Conservation (phyloP, 92 coral and sea anemone genomes). For the Meandrina meandrites region DNA sequence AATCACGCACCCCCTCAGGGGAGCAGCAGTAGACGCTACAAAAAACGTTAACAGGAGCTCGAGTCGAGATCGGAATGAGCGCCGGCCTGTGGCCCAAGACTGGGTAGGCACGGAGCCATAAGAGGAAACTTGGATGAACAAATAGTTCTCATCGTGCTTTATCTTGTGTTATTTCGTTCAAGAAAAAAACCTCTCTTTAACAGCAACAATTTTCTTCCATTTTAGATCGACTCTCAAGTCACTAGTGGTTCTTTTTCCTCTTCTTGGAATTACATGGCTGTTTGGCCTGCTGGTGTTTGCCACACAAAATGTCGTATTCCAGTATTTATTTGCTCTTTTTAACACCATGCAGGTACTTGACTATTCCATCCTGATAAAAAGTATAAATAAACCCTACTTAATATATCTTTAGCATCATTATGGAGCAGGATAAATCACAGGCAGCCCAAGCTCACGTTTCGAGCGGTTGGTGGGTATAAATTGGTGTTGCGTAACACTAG, state of each 20-base stretch:
- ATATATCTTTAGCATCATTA: neutral
- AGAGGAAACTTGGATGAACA: too few relatives aligned
- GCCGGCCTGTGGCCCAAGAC: too few relatives aligned
- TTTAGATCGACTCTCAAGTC: conserved; percentile 86
- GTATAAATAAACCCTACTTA: neutral
- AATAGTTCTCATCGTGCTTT: too few relatives aligned
- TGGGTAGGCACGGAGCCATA: too few relatives aligned
- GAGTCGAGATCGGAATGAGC: too few relatives aligned
- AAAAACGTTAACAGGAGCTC: too few relatives aligned
- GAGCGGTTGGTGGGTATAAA: too few relatives aligned
- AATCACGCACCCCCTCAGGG: too few relatives aligned
- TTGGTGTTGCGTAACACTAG: too few relatives aligned
- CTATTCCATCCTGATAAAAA: neutral
- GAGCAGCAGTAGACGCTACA: too few relatives aligned
- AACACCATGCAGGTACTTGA: conserved; percentile 80
- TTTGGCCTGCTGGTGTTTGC: conserved; percentile 79
- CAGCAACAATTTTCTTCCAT: neutral
- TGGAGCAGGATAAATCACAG: too few relatives aligned
- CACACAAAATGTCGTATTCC: conserved; percentile 62
- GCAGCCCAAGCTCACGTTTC: too few relatives aligned
- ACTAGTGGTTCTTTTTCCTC: conserved; percentile 77
- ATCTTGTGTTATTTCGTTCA: neutral
- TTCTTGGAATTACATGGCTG: conserved; percentile 91
- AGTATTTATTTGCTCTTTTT: conserved; percentile 79
- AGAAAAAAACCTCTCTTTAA: neutral